phyloP scores from a whole-genome alignment of 1,140 invertebrate genomes.

The Brachionus paranguensis region DNA sequence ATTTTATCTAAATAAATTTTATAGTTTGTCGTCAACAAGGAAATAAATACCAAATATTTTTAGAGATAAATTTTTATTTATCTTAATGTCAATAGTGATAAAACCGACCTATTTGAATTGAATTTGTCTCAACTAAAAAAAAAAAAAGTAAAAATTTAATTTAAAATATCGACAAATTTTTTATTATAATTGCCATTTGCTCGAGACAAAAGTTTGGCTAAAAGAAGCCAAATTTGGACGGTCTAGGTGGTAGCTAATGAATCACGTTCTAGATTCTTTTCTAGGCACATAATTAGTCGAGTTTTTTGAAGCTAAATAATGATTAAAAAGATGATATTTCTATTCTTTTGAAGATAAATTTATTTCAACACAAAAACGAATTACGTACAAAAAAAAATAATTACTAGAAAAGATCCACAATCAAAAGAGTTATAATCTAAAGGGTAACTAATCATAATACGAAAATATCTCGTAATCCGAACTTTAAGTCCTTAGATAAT shows the following conservation, averaged over 20 bases:
- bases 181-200: background rate
- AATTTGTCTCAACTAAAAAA: background rate
- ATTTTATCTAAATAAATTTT: background rate
- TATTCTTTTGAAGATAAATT: constrained; percentile 17
- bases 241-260: background rate
- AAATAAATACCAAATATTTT: background rate
- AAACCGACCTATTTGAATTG: background rate
- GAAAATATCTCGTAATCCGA: constrained; percentile 20
- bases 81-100: background rate
- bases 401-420: constrained; percentile 29
- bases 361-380: constrained; percentile 27
- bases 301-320: background rate
- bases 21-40: background rate
- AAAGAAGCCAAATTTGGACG: background rate
- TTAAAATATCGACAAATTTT: background rate
- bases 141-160: background rate
- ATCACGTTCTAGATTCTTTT: background rate
- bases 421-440: constrained; percentile 25
- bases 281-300: background rate
- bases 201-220: background rate
- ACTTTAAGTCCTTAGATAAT: constrained; percentile 19
- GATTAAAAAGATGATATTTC: constrained; percentile 19
- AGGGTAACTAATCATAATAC: constrained; percentile 7
- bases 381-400: constrained; percentile 11
- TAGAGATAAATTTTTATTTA: background rate